Percentiles rank a stretch among this genome's conserved stretches.
Conservation (phyloP, 2,113 vertebrate genomes). For the Salvator merianae region DNA sequence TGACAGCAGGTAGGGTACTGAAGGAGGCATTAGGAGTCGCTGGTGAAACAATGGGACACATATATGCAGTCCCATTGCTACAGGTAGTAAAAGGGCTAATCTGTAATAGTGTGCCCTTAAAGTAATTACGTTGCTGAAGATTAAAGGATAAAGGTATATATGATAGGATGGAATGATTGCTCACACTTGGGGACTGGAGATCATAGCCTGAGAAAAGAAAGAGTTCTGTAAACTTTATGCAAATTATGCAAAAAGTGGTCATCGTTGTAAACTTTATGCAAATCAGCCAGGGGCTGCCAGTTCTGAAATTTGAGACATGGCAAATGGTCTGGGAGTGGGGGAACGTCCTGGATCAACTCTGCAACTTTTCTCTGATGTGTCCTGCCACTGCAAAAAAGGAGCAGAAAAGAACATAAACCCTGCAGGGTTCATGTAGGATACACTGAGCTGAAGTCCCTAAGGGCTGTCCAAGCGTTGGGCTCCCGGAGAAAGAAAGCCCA, state of each 20-base stretch:
- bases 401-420: neutral
- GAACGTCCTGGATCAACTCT: neutral
- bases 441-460: neutral
- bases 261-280: constrained; percentile 14
- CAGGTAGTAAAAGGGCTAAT: too few relatives aligned
- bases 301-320: neutral
- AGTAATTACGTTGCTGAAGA: neutral
- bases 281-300: neutral
- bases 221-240: neutral
- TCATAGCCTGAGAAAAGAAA: neutral
- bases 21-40: too few relatives aligned
- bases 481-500: neutral
- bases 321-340: neutral
- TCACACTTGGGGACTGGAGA: neutral
- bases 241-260: constrained; percentile 26
- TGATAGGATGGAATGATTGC: neutral
- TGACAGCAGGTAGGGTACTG: too few relatives aligned
- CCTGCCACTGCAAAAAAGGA: neutral
- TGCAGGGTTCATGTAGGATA: accelerated
- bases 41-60: too few relatives aligned
- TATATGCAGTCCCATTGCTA: too few relatives aligned
- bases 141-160: neutral
- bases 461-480: neutral
- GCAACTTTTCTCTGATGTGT: too few relatives aligned
- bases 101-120: too few relatives aligned